A percentile compares a stretch with the other conserved stretches of the same genome.
Evolutionary conservation across 2,888 invertebrate species (phyloP).

Genomic region (Thysanoteuthis rhombus): DNA sequence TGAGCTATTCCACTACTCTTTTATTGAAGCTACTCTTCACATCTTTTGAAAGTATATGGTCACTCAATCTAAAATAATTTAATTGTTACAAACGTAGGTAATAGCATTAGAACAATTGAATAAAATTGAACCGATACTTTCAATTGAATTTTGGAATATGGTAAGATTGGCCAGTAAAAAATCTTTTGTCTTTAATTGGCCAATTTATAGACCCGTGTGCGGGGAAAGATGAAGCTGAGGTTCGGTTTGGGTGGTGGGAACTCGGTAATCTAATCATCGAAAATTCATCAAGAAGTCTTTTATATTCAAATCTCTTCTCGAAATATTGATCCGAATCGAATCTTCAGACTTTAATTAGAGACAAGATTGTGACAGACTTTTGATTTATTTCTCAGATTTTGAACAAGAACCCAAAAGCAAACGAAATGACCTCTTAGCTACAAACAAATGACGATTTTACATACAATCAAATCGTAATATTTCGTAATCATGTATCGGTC

Average conservation of each 20-base stretch:
- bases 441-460: too few species aligned
- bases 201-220: not conserved
- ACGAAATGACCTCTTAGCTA: too few species aligned
- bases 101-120: not conserved
- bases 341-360: not conserved
- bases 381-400: not conserved
- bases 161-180: not conserved
- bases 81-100: not conserved
- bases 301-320: not conserved
- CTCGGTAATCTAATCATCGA: not conserved
- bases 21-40: not conserved
- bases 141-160: not conserved
- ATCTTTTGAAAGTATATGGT: not conserved
- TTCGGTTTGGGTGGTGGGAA: not conserved
- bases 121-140: not conserved
- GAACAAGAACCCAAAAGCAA: not conserved
- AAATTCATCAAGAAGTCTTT: not conserved
- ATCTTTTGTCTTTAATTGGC: not conserved
- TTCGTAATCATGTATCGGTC: too few species aligned
- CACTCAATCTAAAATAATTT: not conserved
- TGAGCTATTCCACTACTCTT: not conserved
- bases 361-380: not conserved
- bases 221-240: not conserved
- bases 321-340: not conserved
- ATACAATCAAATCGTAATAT: too few species aligned